These are phyloP conservation scores for Thunnus maccoyii DNA, from an alignment of 2,113 vertebrate species.

Conservation along the genomic window DNA sequence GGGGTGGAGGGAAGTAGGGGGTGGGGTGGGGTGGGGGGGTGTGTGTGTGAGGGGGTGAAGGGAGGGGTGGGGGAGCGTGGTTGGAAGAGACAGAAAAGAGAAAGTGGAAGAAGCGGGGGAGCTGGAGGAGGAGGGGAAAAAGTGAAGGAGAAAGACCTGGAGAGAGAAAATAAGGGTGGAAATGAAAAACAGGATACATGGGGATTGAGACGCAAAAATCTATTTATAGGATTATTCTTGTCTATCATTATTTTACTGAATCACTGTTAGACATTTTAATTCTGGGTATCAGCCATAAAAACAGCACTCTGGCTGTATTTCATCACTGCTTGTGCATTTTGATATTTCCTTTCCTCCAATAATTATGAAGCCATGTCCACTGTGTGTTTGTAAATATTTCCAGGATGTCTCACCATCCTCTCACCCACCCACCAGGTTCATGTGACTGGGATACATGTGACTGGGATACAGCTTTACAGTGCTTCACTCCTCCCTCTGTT, in stretches of 20 bases:
- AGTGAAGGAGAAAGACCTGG: constrained; percentile 31
- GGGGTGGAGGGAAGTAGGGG: constrained; percentile 41
- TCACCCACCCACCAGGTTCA: constrained; percentile 60
- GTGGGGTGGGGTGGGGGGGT: not conserved
- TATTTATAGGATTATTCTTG: constrained; percentile 24
- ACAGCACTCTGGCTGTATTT: not conserved
- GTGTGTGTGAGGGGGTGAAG: constrained; percentile 6
- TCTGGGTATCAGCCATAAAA: not conserved
- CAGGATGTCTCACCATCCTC: constrained; percentile 67
- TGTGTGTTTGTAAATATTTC: constrained; percentile 80
- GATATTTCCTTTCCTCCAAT: constrained; percentile 22
- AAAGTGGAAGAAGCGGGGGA: constrained; percentile 59
- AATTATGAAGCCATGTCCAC: constrained; percentile 53
- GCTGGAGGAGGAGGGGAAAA: constrained; percentile 40
- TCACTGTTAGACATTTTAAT: constrained; percentile 44
- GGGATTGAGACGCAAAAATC: constrained; percentile 14
- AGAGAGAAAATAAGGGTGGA: constrained; percentile 44
- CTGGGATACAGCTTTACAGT: constrained; percentile 62
- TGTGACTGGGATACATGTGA: constrained; percentile 73
- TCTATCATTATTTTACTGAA: constrained; percentile 47
- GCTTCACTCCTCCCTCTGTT: constrained; percentile 72
- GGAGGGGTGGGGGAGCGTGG: constrained; percentile 1
- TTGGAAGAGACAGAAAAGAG: constrained; percentile 58
- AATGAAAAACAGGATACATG: constrained; percentile 41
- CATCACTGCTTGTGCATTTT: constrained; percentile 13